phyloP scores from a whole-genome alignment of 1,140 invertebrate genomes.

The Drosophila chauvacae region DNA sequence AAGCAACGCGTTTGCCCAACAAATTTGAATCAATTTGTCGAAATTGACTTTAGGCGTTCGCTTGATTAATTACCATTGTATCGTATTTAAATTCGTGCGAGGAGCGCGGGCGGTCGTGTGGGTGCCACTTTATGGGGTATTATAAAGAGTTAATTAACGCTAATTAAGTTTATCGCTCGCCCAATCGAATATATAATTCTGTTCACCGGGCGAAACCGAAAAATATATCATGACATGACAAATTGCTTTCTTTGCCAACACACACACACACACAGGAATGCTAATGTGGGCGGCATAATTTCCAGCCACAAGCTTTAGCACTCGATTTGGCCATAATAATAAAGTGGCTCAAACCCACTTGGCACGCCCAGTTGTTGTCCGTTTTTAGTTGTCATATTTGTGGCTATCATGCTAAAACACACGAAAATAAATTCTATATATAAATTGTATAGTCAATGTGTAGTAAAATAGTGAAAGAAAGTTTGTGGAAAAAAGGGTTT shows the following conservation, averaged over 20 bases:
- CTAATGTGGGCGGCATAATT: slow-evolving; percentile 45
- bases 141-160: slow-evolving; percentile 45
- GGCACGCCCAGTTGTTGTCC: slow-evolving; percentile 56
- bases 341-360: slow-evolving; percentile 56
- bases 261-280: neutral
- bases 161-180: slow-evolving; percentile 36
- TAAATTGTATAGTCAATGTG: neutral
- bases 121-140: slow-evolving; percentile 17
- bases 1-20: slow-evolving; percentile 67
- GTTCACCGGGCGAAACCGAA: slow-evolving; percentile 16
- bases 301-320: slow-evolving; percentile 45
- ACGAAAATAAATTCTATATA: slow-evolving; percentile 22
- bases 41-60: slow-evolving; percentile 79
- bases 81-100: slow-evolving; percentile 63
- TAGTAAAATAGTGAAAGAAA: neutral
- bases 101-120: neutral
- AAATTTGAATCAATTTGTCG: slow-evolving; percentile 83
- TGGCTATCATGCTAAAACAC: slow-evolving; percentile 60
- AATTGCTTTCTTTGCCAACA: slow-evolving; percentile 25
- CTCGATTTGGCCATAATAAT: slow-evolving; percentile 73
- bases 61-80: slow-evolving; percentile 80
- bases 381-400: slow-evolving; percentile 65
- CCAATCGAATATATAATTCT: slow-evolving; percentile 12
- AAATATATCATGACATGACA: slow-evolving; percentile 38
- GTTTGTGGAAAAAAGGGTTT: neutral